Base-by-base conservation (phyloP, 2,888 invertebrate species). In the Perithous albicinctus region DNA sequence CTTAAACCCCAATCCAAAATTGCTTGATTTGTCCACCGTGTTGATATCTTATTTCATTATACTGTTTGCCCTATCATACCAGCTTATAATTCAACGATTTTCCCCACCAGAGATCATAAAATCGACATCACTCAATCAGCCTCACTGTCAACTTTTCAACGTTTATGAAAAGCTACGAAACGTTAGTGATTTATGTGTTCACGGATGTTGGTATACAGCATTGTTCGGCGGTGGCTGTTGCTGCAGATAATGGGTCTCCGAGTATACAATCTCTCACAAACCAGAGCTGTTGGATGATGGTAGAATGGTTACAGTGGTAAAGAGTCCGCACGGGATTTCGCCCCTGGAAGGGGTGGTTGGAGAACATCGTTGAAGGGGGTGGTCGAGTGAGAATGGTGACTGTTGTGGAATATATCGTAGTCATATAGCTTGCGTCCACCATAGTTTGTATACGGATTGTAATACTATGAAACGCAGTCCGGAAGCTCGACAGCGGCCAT, bases 401-500 rank as follows among this genome's bases (percentile, higher is more conserved):
- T 59, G 59, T 35, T 72, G 41, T 41, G 73, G 78, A 63, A n/a
- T n/a, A 66, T 69, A 84, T 76, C 74, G 73, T 43, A 78, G 69
- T 77, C 67, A 54, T 67, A 56, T 67, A 56, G 72, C 70, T 63
- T 10, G 56, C 32, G 66, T 56, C 59, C 15, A 61, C 48, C 59
- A 41, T 72, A 63, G 59, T n/a, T n/a, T 35, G 80, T 72, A 61
- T 43, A 73, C 59, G 32, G 43, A 12, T 46, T 76, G 63, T 74
- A 64, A n/a, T 32, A 67, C 54, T 46, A 35, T 41, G 54, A 20
- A 67, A 63, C 63, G 56, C 51, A 83, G 74, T 80, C 87, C 89
- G 92, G 91, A 91, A 90, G 83, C 87, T 84, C 86, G 84, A 84
- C 88, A 87, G 88, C 84, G 85, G 89, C 90, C 91, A 92, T 92